Evolutionary conservation across 2,113 vertebrate genomes (phyloP).

Genomic region (Stomatorhinus ivindoensis): DNA sequence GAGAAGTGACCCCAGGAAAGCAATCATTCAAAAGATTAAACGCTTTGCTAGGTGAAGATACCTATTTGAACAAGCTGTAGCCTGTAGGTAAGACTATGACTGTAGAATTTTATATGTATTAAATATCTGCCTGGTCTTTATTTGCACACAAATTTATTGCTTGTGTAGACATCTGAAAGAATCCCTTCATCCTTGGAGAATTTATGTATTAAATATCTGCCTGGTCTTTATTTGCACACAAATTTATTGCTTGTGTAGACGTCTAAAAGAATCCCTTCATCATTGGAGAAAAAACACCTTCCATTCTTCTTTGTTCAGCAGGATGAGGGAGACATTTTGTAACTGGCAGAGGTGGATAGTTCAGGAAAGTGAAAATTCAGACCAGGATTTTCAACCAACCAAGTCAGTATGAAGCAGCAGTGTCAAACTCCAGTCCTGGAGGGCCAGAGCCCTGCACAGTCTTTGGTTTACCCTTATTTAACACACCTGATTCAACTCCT

Average conservation of each 20-base stretch:
- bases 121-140: not conserved
- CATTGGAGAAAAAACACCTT: not conserved
- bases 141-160: not conserved
- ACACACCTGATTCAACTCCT: no score
- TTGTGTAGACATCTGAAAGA: not conserved
- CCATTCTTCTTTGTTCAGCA: not conserved
- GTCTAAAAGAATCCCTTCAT: not conserved
- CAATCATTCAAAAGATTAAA: not conserved
- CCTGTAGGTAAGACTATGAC: not conserved
- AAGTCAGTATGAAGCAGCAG: not conserved
- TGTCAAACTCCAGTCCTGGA: no score
- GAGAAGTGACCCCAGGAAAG: not conserved
- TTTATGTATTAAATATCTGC: not conserved
- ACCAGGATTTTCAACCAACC: not conserved
- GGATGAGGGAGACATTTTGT: not conserved
- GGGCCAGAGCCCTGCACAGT: no score
- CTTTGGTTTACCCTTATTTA: no score
- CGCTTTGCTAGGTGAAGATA: not conserved
- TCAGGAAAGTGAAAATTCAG: not conserved
- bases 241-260: not conserved
- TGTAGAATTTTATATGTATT: not conserved
- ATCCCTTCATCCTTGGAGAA: not conserved
- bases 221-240: not conserved
- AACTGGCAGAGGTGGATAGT: not conserved
- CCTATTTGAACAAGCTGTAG: not conserved